These are phyloP conservation scores for Muscicapa adusta DNA, from an alignment of 2,113 vertebrate species.

Conservation along the genomic window DNA sequence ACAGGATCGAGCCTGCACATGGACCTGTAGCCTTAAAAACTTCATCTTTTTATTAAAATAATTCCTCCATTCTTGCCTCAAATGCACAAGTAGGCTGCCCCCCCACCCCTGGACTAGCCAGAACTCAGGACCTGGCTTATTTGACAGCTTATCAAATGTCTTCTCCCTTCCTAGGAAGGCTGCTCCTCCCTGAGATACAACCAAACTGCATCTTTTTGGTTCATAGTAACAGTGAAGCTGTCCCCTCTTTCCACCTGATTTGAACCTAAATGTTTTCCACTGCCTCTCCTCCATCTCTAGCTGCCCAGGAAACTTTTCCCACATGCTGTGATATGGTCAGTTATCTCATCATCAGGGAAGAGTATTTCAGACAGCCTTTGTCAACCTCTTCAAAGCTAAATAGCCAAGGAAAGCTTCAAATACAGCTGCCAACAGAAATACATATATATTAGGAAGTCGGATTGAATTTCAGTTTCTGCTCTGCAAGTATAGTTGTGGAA, in stretches of 20 bases:
- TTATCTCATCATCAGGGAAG: not conserved
- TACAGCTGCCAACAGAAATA: not conserved
- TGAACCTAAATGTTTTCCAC: not conserved
- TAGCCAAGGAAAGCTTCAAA: not conserved
- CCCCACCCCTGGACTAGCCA: not conserved
- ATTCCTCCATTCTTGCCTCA: not conserved
- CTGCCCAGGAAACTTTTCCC: not conserved
- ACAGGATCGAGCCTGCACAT: not conserved
- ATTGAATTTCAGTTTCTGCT: not conserved
- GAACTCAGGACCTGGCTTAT: not conserved
- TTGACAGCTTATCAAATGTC: not conserved
- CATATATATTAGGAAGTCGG: not conserved
- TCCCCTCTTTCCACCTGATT: not conserved
- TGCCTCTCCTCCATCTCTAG: not conserved
- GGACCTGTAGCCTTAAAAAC: not conserved
- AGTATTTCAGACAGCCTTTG: not conserved
- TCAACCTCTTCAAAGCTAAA: not conserved
- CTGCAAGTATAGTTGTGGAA: not conserved
- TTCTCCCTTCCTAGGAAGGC: not conserved
- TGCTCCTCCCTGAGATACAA: not conserved
- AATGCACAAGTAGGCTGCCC: not conserved
- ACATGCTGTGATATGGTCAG: rapidly evolving
- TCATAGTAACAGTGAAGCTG: not conserved
- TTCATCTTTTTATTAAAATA: not conserved
- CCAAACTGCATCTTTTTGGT: not conserved